phyloP scores from a whole-genome alignment of 2,888 invertebrate species.

The Epinotia nisella region DNA sequence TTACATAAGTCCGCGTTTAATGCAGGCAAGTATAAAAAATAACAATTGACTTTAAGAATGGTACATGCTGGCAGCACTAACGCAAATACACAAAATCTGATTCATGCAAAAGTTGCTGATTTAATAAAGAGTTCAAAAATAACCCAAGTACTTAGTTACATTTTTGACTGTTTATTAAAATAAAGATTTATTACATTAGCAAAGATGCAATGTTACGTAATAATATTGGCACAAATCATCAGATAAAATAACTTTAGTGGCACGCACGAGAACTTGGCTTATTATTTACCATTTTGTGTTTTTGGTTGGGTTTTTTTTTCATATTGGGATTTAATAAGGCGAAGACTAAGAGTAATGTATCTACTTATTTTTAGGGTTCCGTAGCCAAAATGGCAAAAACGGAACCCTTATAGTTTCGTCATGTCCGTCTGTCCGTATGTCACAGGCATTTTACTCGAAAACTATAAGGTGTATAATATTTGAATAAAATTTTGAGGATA shows the following conservation, averaged over 20 bases:
- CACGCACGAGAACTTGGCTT: background rate
- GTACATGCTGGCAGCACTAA: background rate
- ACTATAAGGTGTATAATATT: no score
- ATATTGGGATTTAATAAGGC: no score
- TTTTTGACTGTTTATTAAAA: background rate
- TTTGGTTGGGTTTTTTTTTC: background rate
- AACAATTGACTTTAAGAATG: background rate
- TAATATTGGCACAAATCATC: no score
- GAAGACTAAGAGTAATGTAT: no score
- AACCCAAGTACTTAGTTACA: background rate
- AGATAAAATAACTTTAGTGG: background rate
- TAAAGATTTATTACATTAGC: no score
- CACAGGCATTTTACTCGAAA: no score
- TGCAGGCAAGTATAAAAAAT: background rate
- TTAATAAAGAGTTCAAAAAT: background rate
- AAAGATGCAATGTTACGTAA: no score
- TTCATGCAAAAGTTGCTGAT: background rate
- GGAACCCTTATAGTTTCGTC: no score
- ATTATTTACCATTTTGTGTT: background rate
- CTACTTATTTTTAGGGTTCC: no score
- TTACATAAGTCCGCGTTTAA: constrained; percentile 1
- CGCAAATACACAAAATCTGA: background rate
- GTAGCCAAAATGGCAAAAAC: no score
- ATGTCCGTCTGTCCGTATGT: no score
- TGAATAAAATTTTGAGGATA: no score